A percentile compares a stretch with the other conserved stretches of the same genome.
phyloP scores from a whole-genome alignment of 2,888 invertebrate species.

The Trichopria drosophilae region DNA sequence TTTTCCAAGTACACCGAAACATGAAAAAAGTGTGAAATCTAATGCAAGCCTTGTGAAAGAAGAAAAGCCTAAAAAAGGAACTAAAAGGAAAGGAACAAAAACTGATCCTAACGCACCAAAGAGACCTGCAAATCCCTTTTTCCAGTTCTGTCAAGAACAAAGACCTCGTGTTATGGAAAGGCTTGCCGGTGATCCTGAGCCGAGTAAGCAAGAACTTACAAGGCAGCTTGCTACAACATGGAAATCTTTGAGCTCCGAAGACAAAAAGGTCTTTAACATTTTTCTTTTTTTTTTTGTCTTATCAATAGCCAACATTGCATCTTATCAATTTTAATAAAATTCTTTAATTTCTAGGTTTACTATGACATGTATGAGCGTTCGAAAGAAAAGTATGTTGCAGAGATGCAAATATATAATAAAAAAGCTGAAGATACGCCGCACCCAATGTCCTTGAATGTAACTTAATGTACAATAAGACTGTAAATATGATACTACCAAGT shows the following conservation, averaged over 20 bases:
- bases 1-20: conserved; percentile 49
- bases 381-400: conserved; percentile 76
- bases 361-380: conserved; percentile 75
- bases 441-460: conserved; percentile 62
- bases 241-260: conserved; percentile 70
- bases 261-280: conserved; percentile 66
- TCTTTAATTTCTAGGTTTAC: conserved; percentile 72
- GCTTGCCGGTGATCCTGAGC: conserved; percentile 68
- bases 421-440: conserved; percentile 52
- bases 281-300: not conserved
- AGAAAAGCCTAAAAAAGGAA: conserved; percentile 60
- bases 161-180: conserved; percentile 73
- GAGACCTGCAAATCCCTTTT: conserved; percentile 78
- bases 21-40: conserved; percentile 49
- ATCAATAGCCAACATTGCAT: too few relatives aligned
- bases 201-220: conserved; percentile 75
- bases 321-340: too few relatives aligned
- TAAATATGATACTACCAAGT: conserved; percentile 48
- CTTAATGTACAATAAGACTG: conserved; percentile 50
- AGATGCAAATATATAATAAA: conserved; percentile 65
- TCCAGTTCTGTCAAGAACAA: conserved; percentile 80
- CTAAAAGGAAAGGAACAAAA: conserved; percentile 65
- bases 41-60: conserved; percentile 44
- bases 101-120: conserved; percentile 77
- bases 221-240: conserved; percentile 74